Evolutionary conservation across 2,797 vertebrate genomes (phyloP).

Genomic region (Amniataba percoides): DNA sequence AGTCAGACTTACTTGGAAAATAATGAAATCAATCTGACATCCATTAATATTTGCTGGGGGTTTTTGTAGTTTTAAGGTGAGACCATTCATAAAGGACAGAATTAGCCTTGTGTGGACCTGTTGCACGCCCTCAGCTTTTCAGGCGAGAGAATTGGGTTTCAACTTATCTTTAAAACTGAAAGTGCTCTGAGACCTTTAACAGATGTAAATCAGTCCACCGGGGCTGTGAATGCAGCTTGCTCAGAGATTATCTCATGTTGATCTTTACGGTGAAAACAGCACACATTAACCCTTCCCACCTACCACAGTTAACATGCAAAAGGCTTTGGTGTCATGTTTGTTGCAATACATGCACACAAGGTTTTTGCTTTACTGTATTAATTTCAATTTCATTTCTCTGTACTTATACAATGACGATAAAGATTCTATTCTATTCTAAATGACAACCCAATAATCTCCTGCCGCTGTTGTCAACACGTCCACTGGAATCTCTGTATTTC

Average conservation of each 20-base stretch:
- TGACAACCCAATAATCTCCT: background rate
- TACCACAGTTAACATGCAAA: background rate
- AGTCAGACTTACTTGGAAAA: background rate
- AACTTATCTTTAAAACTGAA: background rate
- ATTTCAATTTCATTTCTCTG: too few relatives aligned
- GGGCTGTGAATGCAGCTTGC: background rate
- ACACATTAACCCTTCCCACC: background rate
- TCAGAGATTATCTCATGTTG: background rate
- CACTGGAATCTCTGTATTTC: background rate
- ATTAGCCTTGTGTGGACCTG: background rate
- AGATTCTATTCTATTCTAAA: too few relatives aligned
- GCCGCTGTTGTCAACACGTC: too few relatives aligned
- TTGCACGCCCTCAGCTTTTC: background rate
- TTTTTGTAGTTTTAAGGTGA: constrained; percentile 14
- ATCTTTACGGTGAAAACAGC: background rate
- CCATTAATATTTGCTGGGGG: background rate
- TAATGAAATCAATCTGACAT: too few relatives aligned
- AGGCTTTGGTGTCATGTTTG: background rate
- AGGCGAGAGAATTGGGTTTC: background rate
- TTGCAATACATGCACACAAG: background rate
- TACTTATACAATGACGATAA: too few relatives aligned
- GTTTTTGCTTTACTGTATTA: background rate
- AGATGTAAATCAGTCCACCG: background rate
- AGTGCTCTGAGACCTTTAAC: background rate
- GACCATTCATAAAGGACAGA: background rate